Percentiles rank a stretch among this genome's conserved stretches.
phyloP scores from a whole-genome alignment of 2,797 vertebrate species.

The Fundulus diaphanus region DNA sequence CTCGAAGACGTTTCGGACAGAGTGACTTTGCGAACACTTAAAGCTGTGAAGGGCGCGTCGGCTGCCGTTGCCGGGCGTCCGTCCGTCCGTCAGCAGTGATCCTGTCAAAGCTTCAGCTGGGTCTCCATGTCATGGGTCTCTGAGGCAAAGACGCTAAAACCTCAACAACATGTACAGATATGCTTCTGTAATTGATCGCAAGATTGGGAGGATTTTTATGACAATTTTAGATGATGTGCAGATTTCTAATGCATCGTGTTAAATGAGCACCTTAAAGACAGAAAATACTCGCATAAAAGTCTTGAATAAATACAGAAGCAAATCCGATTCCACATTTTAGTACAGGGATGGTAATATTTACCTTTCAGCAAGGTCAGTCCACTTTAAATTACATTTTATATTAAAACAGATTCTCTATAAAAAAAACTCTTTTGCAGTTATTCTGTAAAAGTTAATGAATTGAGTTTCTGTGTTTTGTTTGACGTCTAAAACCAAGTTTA shows the following conservation, averaged over 20 bases:
- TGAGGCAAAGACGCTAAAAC: not conserved
- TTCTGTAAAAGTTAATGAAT: not conserved
- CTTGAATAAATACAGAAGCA: not conserved
- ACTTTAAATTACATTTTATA: not conserved
- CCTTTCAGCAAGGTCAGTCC: too few relatives aligned
- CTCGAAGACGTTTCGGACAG: conserved; percentile 7
- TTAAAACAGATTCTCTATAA: not conserved
- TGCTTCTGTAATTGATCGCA: conserved; percentile 5
- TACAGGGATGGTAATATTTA: too few relatives aligned
- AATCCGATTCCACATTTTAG: not conserved
- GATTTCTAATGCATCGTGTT: conserved; percentile 26
- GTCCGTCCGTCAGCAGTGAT: not conserved
- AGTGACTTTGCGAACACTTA: not conserved
- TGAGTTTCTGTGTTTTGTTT: not conserved
- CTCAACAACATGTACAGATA: conserved; percentile 3
- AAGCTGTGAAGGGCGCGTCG: not conserved
- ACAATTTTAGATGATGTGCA: conserved; percentile 30
- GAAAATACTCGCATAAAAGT: not conserved
- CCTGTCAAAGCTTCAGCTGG: conserved; percentile 3
- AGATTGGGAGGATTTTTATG: conserved; percentile 14
- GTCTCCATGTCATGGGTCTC: not conserved
- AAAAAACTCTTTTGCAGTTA: not conserved
- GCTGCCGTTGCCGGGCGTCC: not conserved
- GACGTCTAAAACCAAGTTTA: not conserved
- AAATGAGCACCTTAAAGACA: conserved; percentile 35